Conservation (phyloP, 2,797 vertebrate genomes). For the Cygnus olor region DNA sequence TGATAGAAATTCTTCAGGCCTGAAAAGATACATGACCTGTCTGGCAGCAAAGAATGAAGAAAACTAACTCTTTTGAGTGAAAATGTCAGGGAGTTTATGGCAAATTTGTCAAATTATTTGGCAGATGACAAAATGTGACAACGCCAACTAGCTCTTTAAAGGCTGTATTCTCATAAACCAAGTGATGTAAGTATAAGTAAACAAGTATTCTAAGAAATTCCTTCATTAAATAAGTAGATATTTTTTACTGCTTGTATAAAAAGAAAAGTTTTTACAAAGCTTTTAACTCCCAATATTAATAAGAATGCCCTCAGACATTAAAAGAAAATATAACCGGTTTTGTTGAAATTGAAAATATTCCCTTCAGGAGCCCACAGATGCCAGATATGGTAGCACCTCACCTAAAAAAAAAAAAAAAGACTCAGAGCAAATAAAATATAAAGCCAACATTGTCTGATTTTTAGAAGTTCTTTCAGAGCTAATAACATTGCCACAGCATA, state of each 20-base stretch:
- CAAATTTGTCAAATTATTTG: constrained; percentile 28
- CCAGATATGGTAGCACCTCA: neutral
- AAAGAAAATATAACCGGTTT: neutral
- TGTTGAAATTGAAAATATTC: neutral
- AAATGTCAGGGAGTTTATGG: constrained; percentile 38
- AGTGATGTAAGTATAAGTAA: neutral
- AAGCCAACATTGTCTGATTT: neutral
- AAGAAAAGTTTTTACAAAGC: neutral
- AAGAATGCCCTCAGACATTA: neutral
- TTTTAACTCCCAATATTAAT: neutral
- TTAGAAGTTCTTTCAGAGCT: neutral
- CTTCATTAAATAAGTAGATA: neutral
- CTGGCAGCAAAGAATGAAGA: constrained; percentile 58
- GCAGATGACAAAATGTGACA: neutral
- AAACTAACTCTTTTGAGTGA: constrained; percentile 52
- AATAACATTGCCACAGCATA: neutral
- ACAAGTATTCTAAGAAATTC: neutral
- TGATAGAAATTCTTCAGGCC: constrained; percentile 54
- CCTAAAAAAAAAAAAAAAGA: neutral
- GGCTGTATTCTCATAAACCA: neutral
- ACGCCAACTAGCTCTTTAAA: neutral
- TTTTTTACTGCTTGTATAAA: neutral
- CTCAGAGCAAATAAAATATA: neutral
- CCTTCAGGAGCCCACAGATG: neutral
- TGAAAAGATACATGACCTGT: constrained; percentile 64